Base-by-base conservation (phyloP, 2,888 invertebrate species). In the Nomada ruficornis region DNA sequence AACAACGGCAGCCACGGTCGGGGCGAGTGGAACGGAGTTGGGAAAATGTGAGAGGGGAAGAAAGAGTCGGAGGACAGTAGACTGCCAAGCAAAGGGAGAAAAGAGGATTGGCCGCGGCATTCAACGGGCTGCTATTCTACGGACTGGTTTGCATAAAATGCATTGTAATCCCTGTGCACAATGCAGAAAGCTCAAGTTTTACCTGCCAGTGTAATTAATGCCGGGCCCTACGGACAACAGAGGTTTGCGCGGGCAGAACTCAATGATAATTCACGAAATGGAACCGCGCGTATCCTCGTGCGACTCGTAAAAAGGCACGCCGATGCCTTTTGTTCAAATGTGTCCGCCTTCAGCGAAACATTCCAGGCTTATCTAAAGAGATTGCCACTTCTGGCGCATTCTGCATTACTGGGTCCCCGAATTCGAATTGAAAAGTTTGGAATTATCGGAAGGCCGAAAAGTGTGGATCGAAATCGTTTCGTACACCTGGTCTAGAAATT, bases 141-240 rank as follows among this genome's bases (percentile, higher is more conserved):
- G 77, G 75, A 77, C 82, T 79, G 82, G 83, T 86, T 86, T 86
- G 86, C 86, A 86, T 84, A 85, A 86, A 80, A 83, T 84, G 84
- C 86, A 85, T 85, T 86, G 86, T 86, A 84, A 86, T 82, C 75
- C 72, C 77, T n/a, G 74, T 10, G 69, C 74, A 74, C 80, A 80
- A 77, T 84, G 83, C 79, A 69, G 82, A 72, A 78, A 80, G 86
- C 86, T 83, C 77, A 76, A 85, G 85, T 85, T 85, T 85, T 85
- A 83, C 82, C 74, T 68, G 80, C 59, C 57, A 71, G 62, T 74
- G 82, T 85, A 85, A 85, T 85, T 85, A 86, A 84, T 80, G 77
- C 83, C 52, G 50, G 59, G 23, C 69, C 60, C 64, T 57, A 54
- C 36, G 82, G 70, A 54, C 63, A 69, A 68, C 67, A 59, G n/a